phyloP scores from a whole-genome alignment of 2,888 invertebrate genomes.

The Drosophila fulvimacula region DNA sequence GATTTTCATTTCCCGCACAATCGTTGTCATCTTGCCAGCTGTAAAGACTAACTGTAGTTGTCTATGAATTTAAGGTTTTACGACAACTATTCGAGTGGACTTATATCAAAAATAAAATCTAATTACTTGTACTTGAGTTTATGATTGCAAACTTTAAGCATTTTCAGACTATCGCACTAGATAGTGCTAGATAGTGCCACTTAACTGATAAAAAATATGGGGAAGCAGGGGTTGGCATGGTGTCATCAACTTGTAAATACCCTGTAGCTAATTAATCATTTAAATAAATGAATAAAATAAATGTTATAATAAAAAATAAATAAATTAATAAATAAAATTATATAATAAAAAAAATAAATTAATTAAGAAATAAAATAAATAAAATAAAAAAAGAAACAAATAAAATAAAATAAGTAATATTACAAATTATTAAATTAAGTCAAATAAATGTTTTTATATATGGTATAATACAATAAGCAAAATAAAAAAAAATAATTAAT shows the following conservation, averaged over 20 bases:
- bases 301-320: too few relatives aligned
- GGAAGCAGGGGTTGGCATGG: not conserved
- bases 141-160: not conserved
- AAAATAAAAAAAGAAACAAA: too few relatives aligned
- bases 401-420: too few relatives aligned
- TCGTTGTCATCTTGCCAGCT: conserved; percentile 44
- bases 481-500: too few relatives aligned
- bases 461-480: too few relatives aligned
- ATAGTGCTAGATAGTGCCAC: conserved; percentile 5
- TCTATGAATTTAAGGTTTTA: not conserved
- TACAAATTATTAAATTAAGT: too few relatives aligned
- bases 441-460: too few relatives aligned
- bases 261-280: not conserved
- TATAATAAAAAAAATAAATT: too few relatives aligned
- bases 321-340: too few relatives aligned
- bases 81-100: not conserved
- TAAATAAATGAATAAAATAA: not conserved
- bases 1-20: conserved; percentile 48
- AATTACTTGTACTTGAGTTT: not conserved
- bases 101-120: not conserved
- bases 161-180: not conserved
- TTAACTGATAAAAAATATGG: not conserved
- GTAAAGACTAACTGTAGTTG: conserved; percentile 4
- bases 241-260: not conserved
- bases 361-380: too few relatives aligned